Base-by-base conservation (phyloP, 2,888 invertebrate species). In the Spatulosminthurus flaviceps region DNA sequence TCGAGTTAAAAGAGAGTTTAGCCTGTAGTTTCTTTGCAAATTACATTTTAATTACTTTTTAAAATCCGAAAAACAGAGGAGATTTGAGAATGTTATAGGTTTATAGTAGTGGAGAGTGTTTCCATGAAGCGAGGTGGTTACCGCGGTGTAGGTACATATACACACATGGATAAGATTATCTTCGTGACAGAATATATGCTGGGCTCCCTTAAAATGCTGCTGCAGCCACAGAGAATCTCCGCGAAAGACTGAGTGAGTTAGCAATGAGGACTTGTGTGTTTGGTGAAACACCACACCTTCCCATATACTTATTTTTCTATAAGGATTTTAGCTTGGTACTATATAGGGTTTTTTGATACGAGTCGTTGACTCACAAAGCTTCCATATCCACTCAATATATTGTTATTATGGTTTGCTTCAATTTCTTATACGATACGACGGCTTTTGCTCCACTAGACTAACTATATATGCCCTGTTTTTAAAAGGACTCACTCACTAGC, bases 271-370 rank as follows among this genome's bases (percentile, higher is more conserved):
- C 34, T 34, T 34, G 34, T 29, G 34, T 21, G 21, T 70, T n/a
- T 70, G 34, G 42, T 19, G 67, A 67, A 70, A 34, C 70, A 70
- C 70, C 70, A 70, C 70, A 70, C 70, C 70, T 70, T 21, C 42
- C 21, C 70, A 21, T 34, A 22, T 41, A 70, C 70, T 51, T 51
- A 11, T 51, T 51, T 51, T 21, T 16, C 22, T 16, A 1, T 22
- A 22, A 64, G 4, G 21, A n/a, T n/a, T 60, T 4, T 60, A 5
- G 4, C 60, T 60, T 21, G 16, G 60, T 16, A 24, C 24, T 22
- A 64, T 22, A 16, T 24, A 64, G 24, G 64, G 26, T 64, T 64
- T 64, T 64, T 64, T 2, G 51, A 51, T 51, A n/a, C 16, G n/a
- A 51, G 51, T 51, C 51, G 5, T 51, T 13, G 19, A 51, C 51